Percentiles rank a stretch among this genome's conserved stretches.
phyloP scores from a whole-genome alignment of 2,888 invertebrate species.

The Dioctria linearis region DNA sequence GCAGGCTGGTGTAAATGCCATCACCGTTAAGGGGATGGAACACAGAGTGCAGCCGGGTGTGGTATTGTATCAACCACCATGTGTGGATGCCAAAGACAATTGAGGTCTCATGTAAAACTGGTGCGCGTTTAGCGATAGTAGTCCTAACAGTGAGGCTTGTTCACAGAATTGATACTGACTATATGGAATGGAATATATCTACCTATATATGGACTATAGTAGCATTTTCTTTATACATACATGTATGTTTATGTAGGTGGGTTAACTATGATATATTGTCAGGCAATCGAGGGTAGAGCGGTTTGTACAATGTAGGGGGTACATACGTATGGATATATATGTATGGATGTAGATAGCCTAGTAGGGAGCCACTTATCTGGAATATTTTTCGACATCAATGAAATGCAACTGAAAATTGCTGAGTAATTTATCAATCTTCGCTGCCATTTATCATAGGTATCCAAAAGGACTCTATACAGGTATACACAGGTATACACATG shows the following conservation, averaged over 20 bases:
- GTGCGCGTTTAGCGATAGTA: neutral
- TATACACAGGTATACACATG: too few species aligned
- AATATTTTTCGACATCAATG: conserved; percentile 10
- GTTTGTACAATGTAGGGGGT: too few species aligned
- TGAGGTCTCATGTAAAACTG: neutral
- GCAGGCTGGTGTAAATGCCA: conserved; percentile 20
- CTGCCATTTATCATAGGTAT: conserved; percentile 1
- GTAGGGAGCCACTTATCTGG: neutral
- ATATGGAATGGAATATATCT: neutral
- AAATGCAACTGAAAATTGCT: conserved; percentile 17
- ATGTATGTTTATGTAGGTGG: too few species aligned
- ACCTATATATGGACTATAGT: neutral
- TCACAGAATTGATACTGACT: neutral
- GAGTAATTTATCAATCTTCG: conserved; percentile 16
- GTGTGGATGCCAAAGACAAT: conserved; percentile 14
- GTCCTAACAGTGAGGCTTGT: neutral
- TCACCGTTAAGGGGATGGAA: neutral
- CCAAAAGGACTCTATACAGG: neutral
- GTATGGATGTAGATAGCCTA: neutral
- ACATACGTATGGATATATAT: too few species aligned
- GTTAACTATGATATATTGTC: too few species aligned
- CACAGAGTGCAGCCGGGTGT: neutral
- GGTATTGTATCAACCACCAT: neutral
- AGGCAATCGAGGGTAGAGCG: too few species aligned
- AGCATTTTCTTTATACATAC: neutral